Evolutionary conservation across 1,140 invertebrate species (phyloP).

Genomic region (Hycleus phaleratus): DNA sequence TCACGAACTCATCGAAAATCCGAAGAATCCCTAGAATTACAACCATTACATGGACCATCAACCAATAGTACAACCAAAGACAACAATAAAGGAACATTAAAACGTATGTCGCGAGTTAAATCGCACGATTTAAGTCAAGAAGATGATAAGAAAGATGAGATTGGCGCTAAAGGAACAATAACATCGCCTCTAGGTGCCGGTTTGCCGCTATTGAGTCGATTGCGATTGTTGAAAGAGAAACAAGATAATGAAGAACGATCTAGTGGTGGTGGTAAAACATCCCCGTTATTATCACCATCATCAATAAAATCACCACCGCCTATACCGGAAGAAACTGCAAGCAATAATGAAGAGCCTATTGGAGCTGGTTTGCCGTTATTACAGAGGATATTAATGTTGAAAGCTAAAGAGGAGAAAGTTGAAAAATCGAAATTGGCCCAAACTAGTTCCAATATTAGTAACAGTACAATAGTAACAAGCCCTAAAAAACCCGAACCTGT

Average conservation of each 20-base stretch:
- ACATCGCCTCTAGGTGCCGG: constrained; percentile 70
- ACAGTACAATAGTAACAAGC: neutral
- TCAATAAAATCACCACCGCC: constrained; percentile 37
- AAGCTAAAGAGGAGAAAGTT: constrained; percentile 69
- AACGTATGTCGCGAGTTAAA: constrained; percentile 58
- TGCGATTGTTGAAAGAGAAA: constrained; percentile 74
- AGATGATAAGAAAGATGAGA: constrained; percentile 23
- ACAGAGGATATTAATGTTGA: constrained; percentile 68
- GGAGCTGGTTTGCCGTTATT: constrained; percentile 68
- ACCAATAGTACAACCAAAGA: constrained; percentile 23
- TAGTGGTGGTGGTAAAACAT: constrained; percentile 29
- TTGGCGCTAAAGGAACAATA: constrained; percentile 41
- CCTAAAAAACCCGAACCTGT: neutral
- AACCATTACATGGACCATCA: constrained; percentile 47
- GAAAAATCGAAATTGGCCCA: constrained; percentile 13
- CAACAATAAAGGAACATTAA: constrained; percentile 47
- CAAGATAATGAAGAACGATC: constrained; percentile 53
- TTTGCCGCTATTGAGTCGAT: constrained; percentile 65
- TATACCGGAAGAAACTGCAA: constrained; percentile 44
- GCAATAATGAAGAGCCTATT: constrained; percentile 45
- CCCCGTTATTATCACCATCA: constrained; percentile 42
- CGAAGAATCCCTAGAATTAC: constrained; percentile 58
- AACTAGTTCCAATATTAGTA: neutral
- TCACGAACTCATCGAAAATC: constrained; percentile 47
- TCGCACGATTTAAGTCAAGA: constrained; percentile 38